Evolutionary conservation across 37 sponge, comb jelly and placozoan species (phyloP).

Genomic region (Cliona cf. orientalis): DNA sequence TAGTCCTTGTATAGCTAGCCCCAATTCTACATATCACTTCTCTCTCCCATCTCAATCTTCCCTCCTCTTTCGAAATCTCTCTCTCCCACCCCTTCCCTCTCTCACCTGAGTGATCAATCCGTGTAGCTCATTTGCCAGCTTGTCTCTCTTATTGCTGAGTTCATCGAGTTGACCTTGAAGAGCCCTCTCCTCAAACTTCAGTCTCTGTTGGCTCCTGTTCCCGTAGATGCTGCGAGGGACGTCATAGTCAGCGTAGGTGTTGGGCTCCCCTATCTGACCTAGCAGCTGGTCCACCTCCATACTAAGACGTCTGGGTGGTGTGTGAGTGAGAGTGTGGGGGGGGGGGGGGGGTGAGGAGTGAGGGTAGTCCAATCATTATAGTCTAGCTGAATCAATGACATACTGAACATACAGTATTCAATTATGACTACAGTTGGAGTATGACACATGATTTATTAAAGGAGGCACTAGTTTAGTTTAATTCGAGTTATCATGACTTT

Average conservation of each 20-base stretch:
- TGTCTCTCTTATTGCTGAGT: conserved; percentile 17
- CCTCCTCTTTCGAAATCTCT: too few species aligned
- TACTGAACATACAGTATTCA: too few species aligned
- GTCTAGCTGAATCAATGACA: too few species aligned
- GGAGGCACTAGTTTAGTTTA: too few species aligned
- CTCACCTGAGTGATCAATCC: conserved; percentile 39
- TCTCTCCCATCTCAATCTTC: too few species aligned
- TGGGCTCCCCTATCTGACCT: conserved; percentile 11
- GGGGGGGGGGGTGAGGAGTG: too few species aligned
- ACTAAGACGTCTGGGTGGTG: conserved; percentile 33
- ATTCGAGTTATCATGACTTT: too few species aligned
- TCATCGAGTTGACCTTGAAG: conserved; percentile 7
- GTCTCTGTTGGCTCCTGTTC: background rate
- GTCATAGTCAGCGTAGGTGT: background rate
- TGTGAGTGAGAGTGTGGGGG: conserved; percentile 33
- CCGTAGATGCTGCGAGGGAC: background rate
- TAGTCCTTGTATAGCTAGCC: too few species aligned
- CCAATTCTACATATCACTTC: background rate
- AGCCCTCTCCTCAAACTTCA: conserved; percentile 5
- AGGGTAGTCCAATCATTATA: too few species aligned
- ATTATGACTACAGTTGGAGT: too few species aligned
- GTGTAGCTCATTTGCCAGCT: conserved; percentile 30
- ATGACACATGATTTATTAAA: too few species aligned
- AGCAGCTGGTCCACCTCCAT: conserved; percentile 47
- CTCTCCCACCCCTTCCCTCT: too few species aligned